Conservation (phyloP, 2,888 invertebrate species). For the Troides aeacus region DNA sequence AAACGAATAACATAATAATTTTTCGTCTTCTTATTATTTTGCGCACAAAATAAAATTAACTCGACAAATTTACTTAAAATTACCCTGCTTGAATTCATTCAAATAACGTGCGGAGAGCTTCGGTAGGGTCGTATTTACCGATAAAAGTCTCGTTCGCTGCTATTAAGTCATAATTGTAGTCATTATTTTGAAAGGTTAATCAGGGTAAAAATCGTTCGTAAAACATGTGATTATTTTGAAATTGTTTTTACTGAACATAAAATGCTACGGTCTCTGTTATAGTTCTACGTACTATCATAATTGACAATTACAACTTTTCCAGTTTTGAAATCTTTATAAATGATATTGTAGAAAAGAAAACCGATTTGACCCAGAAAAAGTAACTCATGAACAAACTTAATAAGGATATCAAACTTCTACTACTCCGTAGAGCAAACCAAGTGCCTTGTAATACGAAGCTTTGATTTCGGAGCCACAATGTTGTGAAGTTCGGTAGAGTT, state of each 20-base stretch:
- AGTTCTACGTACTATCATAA: too few relatives aligned
- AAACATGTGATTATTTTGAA: constrained; percentile 18
- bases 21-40: background rate
- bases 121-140: constrained; percentile 15
- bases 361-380: too few relatives aligned
- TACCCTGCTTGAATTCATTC: constrained; percentile 12
- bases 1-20: too few relatives aligned
- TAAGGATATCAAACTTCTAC: too few relatives aligned
- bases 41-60: constrained; percentile 8
- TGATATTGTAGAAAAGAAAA: too few relatives aligned
- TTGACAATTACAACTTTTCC: too few relatives aligned
- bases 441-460: too few relatives aligned
- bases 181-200: constrained; percentile 25
- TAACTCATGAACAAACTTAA: too few relatives aligned
- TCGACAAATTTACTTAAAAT: constrained; percentile 26
- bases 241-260: constrained; percentile 6
- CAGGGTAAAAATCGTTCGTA: constrained; percentile 2
- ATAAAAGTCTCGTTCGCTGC: constrained; percentile 13
- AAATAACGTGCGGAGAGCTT: constrained; percentile 21
- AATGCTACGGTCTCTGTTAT: background rate
- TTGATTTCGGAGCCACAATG: too few relatives aligned
- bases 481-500: too few relatives aligned
- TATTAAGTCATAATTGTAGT: constrained; percentile 23
- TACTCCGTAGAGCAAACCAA: too few relatives aligned
- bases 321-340: too few relatives aligned